phyloP scores from a whole-genome alignment of 2,888 invertebrate species.

The Drosophila siamana region DNA sequence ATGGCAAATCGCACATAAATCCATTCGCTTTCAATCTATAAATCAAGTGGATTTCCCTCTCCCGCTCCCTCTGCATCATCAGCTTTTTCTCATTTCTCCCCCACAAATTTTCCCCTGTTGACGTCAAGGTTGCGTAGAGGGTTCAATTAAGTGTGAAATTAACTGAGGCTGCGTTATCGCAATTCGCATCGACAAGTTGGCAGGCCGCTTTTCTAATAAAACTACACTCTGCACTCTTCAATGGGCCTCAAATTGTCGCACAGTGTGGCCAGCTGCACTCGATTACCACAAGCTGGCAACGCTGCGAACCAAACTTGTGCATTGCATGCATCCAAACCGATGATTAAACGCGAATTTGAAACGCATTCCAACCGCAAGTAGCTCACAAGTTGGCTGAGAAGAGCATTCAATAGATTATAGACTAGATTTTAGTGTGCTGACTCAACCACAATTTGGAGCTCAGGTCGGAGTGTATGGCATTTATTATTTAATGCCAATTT shows the following conservation, averaged over 20 bases:
- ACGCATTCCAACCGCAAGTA: not conserved
- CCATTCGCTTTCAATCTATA: conserved; percentile 18
- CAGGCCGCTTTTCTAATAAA: conserved; percentile 2
- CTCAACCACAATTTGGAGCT: too few relatives aligned
- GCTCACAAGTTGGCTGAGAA: not conserved
- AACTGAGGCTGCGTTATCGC: conserved; percentile 17
- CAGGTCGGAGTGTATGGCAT: too few relatives aligned
- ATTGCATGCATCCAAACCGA: too few relatives aligned
- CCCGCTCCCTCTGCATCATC: not conserved
- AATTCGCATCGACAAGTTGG: conserved; percentile 14
- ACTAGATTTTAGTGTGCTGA: too few relatives aligned
- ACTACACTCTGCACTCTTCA: not conserved
- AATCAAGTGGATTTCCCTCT: conserved; percentile 16
- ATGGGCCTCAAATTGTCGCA: not conserved
- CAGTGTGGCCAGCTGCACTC: not conserved
- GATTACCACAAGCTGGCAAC: not conserved
- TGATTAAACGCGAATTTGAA: not conserved
- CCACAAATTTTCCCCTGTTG: conserved; percentile 4
- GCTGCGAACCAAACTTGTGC: too few relatives aligned
- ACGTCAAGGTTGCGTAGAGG: conserved; percentile 12
- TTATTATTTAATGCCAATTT: too few relatives aligned
- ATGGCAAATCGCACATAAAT: conserved; percentile 21
- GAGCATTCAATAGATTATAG: not conserved
- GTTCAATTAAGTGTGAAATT: conserved; percentile 40
- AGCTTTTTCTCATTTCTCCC: not conserved